A percentile compares a stretch with the other conserved stretches of the same genome.
These are phyloP conservation scores for Python bivittatus DNA, from an alignment of 2,113 vertebrate genomes.

Conservation along the genomic window DNA sequence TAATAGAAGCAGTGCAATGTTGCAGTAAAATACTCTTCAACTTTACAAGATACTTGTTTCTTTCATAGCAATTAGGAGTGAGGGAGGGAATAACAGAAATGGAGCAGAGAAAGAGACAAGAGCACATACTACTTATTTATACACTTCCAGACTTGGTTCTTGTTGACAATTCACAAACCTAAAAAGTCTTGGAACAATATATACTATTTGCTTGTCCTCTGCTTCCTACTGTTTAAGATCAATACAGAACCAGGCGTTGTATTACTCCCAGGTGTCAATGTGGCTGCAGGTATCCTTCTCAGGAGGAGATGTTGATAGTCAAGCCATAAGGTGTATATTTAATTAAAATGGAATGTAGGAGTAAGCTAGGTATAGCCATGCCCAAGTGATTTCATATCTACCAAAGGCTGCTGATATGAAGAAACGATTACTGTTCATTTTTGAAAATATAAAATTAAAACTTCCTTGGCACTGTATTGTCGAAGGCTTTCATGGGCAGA, in stretches of 20 bases:
- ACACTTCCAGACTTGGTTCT: neutral
- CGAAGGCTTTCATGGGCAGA: too few species aligned
- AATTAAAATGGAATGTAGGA: neutral
- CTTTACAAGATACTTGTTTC: neutral
- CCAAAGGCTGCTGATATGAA: neutral
- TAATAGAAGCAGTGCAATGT: neutral
- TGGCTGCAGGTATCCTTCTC: neutral
- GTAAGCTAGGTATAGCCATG: neutral
- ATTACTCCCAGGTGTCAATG: neutral
- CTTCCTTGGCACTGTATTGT: neutral
- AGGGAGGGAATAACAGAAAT: neutral
- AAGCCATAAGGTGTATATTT: neutral
- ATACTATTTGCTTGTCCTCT: neutral
- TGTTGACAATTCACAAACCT: neutral
- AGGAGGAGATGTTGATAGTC: neutral
- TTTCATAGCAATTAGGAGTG: neutral
- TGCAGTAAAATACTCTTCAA: neutral
- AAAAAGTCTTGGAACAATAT: neutral
- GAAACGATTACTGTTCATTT: neutral
- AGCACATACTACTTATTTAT: neutral
- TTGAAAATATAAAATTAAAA: neutral
- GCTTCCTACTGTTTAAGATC: slow-evolving; percentile 11
- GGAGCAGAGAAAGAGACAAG: neutral
- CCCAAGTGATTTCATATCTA: neutral
- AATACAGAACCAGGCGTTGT: neutral